A percentile compares a stretch with the other conserved stretches of the same genome.
phyloP scores from a whole-genome alignment of 2,888 invertebrate genomes.

The Drosophila subquinaria region DNA sequence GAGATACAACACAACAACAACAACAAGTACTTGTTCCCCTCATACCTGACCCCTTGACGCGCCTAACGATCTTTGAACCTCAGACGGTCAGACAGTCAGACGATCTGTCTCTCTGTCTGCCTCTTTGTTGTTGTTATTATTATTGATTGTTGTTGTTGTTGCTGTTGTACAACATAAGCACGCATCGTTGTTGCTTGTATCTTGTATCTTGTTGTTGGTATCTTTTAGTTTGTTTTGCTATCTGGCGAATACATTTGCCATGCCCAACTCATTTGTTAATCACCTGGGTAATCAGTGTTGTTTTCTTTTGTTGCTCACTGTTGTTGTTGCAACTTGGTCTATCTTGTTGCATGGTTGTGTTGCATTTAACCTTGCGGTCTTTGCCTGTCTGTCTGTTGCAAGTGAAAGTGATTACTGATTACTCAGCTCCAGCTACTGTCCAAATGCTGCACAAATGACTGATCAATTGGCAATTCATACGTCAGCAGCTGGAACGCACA shows the following conservation, averaged over 20 bases:
- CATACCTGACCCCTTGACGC: conserved; percentile 64
- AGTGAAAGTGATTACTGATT: conserved; percentile 43
- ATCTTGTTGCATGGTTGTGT: conserved; percentile 27
- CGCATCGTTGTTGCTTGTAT: conserved; percentile 23
- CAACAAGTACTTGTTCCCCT: conserved; percentile 11
- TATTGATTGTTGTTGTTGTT: conserved; percentile 35
- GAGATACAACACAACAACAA: conserved; percentile 31
- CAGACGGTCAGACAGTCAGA: conserved; percentile 40
- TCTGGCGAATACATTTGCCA: conserved; percentile 27
- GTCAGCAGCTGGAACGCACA: conserved; percentile 6
- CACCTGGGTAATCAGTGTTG: conserved; percentile 54
- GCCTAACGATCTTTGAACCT: conserved; percentile 82
- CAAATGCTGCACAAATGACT: conserved; percentile 11
- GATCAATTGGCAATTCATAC: conserved; percentile 7
- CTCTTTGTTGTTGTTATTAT: conserved; percentile 28
- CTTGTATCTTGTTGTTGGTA: conserved; percentile 7
- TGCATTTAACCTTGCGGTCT: conserved; percentile 28
- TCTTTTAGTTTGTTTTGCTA: conserved; percentile 30
- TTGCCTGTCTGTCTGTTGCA: conserved; percentile 10
- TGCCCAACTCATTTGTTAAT: conserved; percentile 63
- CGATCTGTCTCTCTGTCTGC: conserved; percentile 23
- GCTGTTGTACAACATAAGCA: conserved; percentile 28
- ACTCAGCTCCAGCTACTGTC: conserved; percentile 14
- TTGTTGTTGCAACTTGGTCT: conserved; percentile 8
- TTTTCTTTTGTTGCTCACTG: conserved; percentile 15